A percentile compares a stretch with the other conserved stretches of the same genome.
Conservation (phyloP, 2,113 vertebrate genomes). For the Pseudois nayaur region DNA sequence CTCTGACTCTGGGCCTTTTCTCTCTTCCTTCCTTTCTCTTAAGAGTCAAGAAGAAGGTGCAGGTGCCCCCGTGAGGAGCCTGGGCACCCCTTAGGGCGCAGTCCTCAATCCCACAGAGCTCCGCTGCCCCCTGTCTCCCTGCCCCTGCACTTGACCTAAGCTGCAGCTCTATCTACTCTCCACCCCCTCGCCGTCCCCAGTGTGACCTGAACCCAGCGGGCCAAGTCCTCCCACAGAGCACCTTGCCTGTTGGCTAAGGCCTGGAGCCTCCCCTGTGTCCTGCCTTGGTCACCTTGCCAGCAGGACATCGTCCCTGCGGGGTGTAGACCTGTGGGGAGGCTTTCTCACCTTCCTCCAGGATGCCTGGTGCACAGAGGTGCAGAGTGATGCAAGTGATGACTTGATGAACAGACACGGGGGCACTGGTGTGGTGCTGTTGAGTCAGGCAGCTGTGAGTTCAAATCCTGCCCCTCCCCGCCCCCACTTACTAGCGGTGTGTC, state of each 20-base stretch:
- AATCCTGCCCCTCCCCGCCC: not conserved
- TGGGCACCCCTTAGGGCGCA: not conserved
- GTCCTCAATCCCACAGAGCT: not conserved
- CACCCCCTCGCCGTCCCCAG: accelerated
- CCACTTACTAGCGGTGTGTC: not conserved
- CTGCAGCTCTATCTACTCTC: not conserved
- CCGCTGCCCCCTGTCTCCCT: accelerated
- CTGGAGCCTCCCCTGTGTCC: not conserved
- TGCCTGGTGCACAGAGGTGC: not conserved
- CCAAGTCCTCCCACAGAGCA: not conserved
- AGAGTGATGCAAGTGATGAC: accelerated
- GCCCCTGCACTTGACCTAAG: not conserved
- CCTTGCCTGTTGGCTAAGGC: not conserved
- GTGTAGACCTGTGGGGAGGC: not conserved
- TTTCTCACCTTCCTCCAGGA: not conserved
- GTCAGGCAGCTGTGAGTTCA: not conserved
- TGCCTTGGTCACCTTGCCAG: not conserved
- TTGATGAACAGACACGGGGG: accelerated
- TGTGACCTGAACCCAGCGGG: not conserved
- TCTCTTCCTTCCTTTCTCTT: not conserved
- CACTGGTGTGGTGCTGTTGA: not conserved
- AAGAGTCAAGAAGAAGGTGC: not conserved
- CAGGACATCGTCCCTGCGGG: not conserved
- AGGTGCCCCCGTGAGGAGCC: not conserved
- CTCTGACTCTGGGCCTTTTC: not conserved